Conservation (phyloP, 1,140 invertebrate genomes). For the Bicyclus anynana region DNA sequence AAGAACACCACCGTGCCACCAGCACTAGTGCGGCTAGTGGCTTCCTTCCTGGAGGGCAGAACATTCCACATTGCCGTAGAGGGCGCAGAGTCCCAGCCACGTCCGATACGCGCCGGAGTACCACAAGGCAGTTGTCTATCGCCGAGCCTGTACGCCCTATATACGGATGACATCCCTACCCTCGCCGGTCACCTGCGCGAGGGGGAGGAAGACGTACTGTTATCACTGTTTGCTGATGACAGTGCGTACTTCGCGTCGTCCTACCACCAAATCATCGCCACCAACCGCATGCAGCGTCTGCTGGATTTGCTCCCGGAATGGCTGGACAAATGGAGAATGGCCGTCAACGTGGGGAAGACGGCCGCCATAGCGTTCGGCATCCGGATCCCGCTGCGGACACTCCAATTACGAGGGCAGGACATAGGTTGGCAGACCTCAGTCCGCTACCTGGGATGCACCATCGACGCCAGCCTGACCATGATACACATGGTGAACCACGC, state of each 20-base stretch:
- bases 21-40: not conserved
- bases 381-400: not conserved
- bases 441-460: not conserved
- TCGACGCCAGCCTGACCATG: slow-evolving; percentile 10
- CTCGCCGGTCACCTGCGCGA: slow-evolving; percentile 9
- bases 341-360: slow-evolving; percentile 20
- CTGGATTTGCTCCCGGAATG: slow-evolving; percentile 18
- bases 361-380: not conserved
- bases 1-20: not conserved
- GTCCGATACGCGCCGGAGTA: not conserved
- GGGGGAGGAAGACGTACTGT: slow-evolving; percentile 3
- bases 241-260: slow-evolving; percentile 24
- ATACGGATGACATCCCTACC: slow-evolving; percentile 43
- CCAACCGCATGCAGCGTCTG: slow-evolving; percentile 2
- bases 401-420: not conserved
- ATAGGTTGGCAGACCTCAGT: not conserved
- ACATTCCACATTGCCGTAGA: not conserved
- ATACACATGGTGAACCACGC: not conserved
- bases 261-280: not conserved
- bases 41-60: too few species aligned
- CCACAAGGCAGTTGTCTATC: slow-evolving; percentile 29
- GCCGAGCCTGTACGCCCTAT: slow-evolving; percentile 38
- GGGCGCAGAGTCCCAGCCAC: not conserved
- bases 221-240: slow-evolving; percentile 25
- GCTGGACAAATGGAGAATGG: slow-evolving; percentile 21